Percentiles rank a stretch among this genome's conserved stretches.
Evolutionary conservation across 1,140 invertebrate species (phyloP).

Genomic region (Drosophila bocqueti): DNA sequence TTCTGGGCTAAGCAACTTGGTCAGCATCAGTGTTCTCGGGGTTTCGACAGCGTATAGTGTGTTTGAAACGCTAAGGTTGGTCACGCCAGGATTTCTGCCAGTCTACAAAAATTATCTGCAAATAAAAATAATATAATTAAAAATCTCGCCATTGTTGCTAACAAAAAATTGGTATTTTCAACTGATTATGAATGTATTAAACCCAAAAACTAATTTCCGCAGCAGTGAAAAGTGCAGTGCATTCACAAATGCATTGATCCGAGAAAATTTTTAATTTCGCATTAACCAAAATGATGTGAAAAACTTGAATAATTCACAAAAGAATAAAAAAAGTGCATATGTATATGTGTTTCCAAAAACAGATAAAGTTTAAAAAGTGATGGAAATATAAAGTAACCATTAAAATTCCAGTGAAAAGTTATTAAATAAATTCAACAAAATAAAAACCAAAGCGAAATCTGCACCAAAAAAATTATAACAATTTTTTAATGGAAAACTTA

Average conservation of each 20-base stretch:
- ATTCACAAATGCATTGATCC: constrained; percentile 36
- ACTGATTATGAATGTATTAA: constrained; percentile 21
- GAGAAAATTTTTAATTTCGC: constrained; percentile 4
- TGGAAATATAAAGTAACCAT: not conserved
- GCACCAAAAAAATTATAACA: not conserved
- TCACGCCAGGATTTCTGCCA: constrained; percentile 73
- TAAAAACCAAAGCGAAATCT: constrained; percentile 14
- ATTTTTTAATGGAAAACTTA: constrained; percentile 24
- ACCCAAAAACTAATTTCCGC: not conserved
- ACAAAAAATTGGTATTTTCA: constrained; percentile 35
- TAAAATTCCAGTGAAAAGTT: constrained; percentile 32
- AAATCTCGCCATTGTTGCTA: constrained; percentile 2
- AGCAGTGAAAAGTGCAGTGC: constrained; percentile 67
- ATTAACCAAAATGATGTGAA: constrained; percentile 2
- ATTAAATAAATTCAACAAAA: constrained; percentile 2
- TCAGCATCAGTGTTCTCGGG: constrained; percentile 85
- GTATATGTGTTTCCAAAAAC: constrained; percentile 59
- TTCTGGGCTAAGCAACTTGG: constrained; percentile 75
- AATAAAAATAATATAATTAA: constrained; percentile 19
- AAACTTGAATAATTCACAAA: constrained; percentile 18
- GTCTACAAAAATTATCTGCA: constrained; percentile 27
- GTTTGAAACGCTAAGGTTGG: constrained; percentile 85
- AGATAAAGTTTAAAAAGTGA: constrained; percentile 10
- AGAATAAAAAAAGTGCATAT: constrained; percentile 49
- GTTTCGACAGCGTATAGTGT: constrained; percentile 85